Percentiles rank a stretch among this genome's conserved stretches.
Conservation (phyloP, 2,888 invertebrate species). For the Desoria tigrina region DNA sequence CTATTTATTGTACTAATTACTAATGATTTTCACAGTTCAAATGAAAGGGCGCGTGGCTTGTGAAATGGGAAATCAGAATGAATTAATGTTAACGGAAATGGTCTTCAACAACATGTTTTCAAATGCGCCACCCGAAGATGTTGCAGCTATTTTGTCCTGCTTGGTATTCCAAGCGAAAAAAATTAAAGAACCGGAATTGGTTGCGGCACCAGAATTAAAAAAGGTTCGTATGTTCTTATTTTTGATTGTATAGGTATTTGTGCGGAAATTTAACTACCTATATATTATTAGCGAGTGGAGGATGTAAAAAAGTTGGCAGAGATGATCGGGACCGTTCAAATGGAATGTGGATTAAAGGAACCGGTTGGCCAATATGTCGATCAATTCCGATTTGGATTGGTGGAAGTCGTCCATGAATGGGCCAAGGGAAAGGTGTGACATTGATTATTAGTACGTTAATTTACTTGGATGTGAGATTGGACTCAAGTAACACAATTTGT, state of each 20-base stretch:
- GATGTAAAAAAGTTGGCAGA: constrained; percentile 70
- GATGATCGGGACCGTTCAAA: constrained; percentile 69
- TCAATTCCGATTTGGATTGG: constrained; percentile 83
- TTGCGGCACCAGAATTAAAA: constrained; percentile 62
- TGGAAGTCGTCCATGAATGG: constrained; percentile 95
- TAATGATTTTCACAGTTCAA: constrained; percentile 68
- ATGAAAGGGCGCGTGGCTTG: constrained; percentile 84
- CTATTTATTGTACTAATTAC: constrained; percentile 12
- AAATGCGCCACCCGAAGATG: constrained; percentile 82
- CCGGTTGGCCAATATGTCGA: constrained; percentile 62
- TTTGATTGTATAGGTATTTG: constrained; percentile 2
- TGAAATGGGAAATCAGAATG: constrained; percentile 80
- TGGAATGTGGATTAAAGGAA: constrained; percentile 63
- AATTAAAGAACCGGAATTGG: constrained; percentile 64
- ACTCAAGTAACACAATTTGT: constrained; percentile 14
- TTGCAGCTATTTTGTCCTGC: constrained; percentile 88
- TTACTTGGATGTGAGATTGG: too few relatives aligned
- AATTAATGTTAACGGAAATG: constrained; percentile 89
- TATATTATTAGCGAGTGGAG: constrained; percentile 65
- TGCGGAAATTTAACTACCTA: neutral
- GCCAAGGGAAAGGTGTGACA: constrained; percentile 82
- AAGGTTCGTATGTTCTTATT: too few relatives aligned
- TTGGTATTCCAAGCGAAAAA: constrained; percentile 88
- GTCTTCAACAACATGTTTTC: constrained; percentile 83
- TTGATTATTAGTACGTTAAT: too few relatives aligned